Conservation (phyloP, 37 sponge, comb jelly and placozoan species). For the Petrosia ficiformis region DNA sequence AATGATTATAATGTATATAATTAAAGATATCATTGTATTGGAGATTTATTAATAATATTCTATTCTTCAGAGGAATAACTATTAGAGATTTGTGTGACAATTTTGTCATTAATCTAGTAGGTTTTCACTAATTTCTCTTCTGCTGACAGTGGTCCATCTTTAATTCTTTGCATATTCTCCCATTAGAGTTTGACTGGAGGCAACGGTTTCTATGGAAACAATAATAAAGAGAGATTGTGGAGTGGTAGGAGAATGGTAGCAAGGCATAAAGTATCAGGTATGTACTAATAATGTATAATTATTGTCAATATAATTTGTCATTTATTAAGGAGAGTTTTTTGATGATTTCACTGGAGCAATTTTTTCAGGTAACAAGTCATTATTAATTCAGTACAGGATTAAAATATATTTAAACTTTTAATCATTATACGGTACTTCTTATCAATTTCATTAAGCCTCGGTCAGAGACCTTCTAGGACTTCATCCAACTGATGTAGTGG, state of each 20-base stretch:
- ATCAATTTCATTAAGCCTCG: conserved; percentile 9
- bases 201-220: conserved; percentile 69
- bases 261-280: conserved; percentile 42
- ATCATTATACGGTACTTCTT: not conserved
- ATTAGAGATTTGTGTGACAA: conserved; percentile 53
- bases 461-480: conserved; percentile 60
- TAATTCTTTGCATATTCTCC: not conserved
- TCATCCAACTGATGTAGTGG: conserved; percentile 57
- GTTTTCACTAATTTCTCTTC: not conserved
- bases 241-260: conserved; percentile 62
- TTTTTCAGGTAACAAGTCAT: too few species aligned
- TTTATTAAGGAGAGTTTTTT: conserved; percentile 53
- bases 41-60: not conserved
- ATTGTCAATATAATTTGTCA: not conserved
- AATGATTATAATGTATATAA: too few species aligned
- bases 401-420: not conserved
- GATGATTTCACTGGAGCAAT: conserved; percentile 78
- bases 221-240: conserved; percentile 71
- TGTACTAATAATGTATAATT: not conserved
- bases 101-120: conserved; percentile 62
- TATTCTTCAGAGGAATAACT: conserved; percentile 37
- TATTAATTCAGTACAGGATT: too few species aligned
- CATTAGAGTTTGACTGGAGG: conserved; percentile 57
- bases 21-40: too few species aligned
- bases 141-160: too few species aligned